Evolutionary conservation across 2,888 invertebrate genomes (phyloP).

Genomic region (Sclerodermus sp.): DNA sequence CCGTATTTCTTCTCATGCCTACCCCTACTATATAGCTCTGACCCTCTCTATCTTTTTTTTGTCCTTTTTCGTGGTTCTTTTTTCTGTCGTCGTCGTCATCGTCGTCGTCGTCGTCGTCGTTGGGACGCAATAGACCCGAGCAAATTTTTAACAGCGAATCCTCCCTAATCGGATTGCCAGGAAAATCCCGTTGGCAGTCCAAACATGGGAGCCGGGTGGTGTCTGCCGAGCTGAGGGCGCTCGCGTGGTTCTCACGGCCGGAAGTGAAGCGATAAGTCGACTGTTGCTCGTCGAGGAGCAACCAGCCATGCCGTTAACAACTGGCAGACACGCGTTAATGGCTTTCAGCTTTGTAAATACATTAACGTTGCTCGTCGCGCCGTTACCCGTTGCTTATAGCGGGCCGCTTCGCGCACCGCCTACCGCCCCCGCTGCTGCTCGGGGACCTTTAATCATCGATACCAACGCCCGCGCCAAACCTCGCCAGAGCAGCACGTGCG

Average conservation of each 20-base stretch:
- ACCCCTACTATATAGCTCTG: too few species aligned
- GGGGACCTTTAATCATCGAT: conserved; percentile 2
- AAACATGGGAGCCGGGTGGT: too few species aligned
- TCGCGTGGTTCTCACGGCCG: conserved; percentile 25
- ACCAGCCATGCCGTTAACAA: conserved; percentile 33
- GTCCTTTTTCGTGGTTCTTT: too few species aligned
- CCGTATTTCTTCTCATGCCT: too few species aligned
- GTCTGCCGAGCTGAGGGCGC: too few species aligned
- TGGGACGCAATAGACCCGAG: not conserved
- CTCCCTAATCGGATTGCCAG: too few species aligned
- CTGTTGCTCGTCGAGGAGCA: conserved; percentile 20
- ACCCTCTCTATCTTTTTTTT: too few species aligned
- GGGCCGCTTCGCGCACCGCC: not conserved
- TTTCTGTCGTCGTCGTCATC: not conserved
- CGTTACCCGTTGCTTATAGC: conserved; percentile 29
- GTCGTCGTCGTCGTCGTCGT: not conserved
- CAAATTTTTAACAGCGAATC: not conserved
- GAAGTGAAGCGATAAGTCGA: conserved; percentile 34
- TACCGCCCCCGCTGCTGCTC: not conserved
- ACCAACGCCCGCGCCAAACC: too few species aligned
- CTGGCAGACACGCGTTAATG: conserved; percentile 42
- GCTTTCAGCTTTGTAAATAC: conserved; percentile 45
- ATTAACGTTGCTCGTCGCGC: conserved; percentile 32
- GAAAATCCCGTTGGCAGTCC: too few species aligned
- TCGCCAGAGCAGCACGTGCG: too few species aligned